Conservation (phyloP, 2,888 invertebrate genomes). For the Iselma pallidipennis region DNA sequence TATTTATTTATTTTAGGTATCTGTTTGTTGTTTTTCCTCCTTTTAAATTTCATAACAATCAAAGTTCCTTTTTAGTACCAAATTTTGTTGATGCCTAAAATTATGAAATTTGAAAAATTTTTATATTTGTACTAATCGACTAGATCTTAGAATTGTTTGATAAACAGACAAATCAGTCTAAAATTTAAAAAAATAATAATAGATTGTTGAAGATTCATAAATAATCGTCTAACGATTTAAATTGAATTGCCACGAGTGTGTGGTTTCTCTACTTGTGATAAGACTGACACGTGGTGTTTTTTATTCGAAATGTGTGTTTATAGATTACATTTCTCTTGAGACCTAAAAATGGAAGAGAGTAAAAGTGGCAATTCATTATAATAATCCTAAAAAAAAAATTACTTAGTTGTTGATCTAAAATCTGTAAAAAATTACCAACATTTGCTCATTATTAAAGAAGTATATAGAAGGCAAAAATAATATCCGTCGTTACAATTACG, state of each 20-base stretch:
- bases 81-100: background rate
- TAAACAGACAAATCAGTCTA: background rate
- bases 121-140: background rate
- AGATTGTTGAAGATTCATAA: background rate
- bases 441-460: background rate
- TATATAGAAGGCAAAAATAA: background rate
- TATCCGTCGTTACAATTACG: background rate
- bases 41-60: background rate
- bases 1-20: no score
- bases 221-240: background rate
- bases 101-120: background rate
- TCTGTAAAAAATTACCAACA: no score
- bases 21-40: background rate
- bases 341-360: background rate
- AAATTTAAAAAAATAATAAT: background rate
- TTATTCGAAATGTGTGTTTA: background rate
- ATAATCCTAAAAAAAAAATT: no score
- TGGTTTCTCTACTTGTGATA: constrained; percentile 23
- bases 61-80: background rate
- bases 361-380: background rate
- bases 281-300: constrained; percentile 21
- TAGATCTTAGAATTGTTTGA: background rate
- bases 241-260: no score
- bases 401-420: no score
- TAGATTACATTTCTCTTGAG: background rate